These are phyloP conservation scores for Cataglyphis altisquamis DNA, from an alignment of 2,888 invertebrate species.

Conservation along the genomic window DNA sequence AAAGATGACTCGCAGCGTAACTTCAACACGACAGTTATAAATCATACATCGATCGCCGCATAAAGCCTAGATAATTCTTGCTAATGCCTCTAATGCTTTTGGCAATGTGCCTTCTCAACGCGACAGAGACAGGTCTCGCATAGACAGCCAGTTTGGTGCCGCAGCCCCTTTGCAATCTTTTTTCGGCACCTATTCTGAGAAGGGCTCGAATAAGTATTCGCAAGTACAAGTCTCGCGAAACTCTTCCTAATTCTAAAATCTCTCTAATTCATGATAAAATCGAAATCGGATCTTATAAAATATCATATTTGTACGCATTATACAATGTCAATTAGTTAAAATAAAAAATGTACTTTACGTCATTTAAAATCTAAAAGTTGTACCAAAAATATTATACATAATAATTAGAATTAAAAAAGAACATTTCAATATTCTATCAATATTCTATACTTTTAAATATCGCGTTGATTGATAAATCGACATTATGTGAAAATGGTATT, in stretches of 20 bases:
- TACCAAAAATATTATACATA: background rate
- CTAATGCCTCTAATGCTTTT: conserved; percentile 16
- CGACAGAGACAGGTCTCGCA: conserved; percentile 38
- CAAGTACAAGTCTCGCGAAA: background rate
- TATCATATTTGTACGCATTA: background rate
- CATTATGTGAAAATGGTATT: background rate
- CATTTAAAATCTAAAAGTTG: background rate
- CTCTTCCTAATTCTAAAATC: background rate
- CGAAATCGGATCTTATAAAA: background rate
- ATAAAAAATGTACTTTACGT: background rate
- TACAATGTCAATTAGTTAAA: background rate
- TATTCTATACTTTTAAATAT: background rate
- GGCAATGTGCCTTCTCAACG: conserved; percentile 51
- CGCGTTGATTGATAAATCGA: background rate
- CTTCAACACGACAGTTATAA: background rate
- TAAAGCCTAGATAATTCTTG: conserved; percentile 40
- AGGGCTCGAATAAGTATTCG: conserved; percentile 14
- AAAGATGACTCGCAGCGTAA: background rate
- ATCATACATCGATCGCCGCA: background rate
- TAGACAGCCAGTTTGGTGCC: conserved; percentile 72
- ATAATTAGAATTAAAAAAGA: background rate
- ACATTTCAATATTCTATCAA: background rate
- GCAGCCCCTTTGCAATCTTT: conserved; percentile 47
- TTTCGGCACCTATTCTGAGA: conserved; percentile 41
- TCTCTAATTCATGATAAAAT: background rate